Conservation (phyloP, 2,797 vertebrate genomes). For the Parauchenoglanis ngamensis region DNA sequence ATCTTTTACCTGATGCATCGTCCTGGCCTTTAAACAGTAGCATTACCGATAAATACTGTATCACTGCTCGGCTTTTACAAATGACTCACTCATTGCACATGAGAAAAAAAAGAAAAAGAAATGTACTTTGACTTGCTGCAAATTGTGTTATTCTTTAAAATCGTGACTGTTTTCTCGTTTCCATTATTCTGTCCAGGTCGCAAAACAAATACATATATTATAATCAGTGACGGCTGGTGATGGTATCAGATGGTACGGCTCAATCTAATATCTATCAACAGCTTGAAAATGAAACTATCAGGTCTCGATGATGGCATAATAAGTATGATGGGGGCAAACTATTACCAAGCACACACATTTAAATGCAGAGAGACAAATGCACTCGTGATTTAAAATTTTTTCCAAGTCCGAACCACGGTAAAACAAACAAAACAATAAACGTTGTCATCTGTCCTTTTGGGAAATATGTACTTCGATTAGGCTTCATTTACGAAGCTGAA, state of each 20-base stretch:
- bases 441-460: background rate
- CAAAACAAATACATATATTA: background rate
- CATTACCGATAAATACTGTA: background rate
- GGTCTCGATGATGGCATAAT: background rate
- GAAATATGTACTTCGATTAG: background rate
- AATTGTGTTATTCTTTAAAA: slow-evolving; percentile 5
- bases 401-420: too few species aligned
- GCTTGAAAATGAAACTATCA: background rate
- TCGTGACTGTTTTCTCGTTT: background rate
- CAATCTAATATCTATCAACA: background rate
- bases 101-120: background rate
- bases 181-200: background rate
- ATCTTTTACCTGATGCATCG: background rate
- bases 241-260: background rate
- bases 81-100: background rate
- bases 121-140: background rate
- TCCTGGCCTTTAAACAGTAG: background rate
- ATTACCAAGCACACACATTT: background rate
- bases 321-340: background rate
- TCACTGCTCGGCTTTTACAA: background rate
- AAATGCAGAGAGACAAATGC: background rate
- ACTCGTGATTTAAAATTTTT: background rate
- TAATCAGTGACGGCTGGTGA: background rate
- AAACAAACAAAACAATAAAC: background rate
- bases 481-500: background rate